Conservation (phyloP, 1,140 invertebrate species). For the Drosophila ercepeae region DNA sequence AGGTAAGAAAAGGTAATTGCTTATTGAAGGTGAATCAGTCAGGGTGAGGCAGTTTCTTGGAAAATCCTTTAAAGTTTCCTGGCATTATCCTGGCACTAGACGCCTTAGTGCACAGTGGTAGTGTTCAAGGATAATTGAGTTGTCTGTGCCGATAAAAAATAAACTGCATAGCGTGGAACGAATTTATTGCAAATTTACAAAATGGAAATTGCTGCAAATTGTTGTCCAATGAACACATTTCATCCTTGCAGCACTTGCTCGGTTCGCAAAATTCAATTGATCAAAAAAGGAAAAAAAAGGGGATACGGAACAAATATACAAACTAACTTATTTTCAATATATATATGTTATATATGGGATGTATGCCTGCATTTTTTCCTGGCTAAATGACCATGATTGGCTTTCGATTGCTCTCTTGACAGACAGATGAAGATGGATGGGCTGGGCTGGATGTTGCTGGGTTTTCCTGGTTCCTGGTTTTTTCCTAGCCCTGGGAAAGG, state of each 20-base stretch:
- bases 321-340: not conserved
- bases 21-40: no score
- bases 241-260: slow-evolving; percentile 23
- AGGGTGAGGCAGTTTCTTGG: not conserved
- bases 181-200: slow-evolving; percentile 65
- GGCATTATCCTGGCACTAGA: no score
- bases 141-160: slow-evolving; percentile 57
- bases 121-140: slow-evolving; percentile 45
- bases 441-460: not conserved
- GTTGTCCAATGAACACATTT: slow-evolving; percentile 42
- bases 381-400: slow-evolving; percentile 55
- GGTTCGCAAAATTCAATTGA: slow-evolving; percentile 60
- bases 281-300: slow-evolving; percentile 32
- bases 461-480: not conserved
- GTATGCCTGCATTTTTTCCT: slow-evolving; percentile 25
- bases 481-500: not conserved
- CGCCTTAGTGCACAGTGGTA: no score
- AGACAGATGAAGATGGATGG: slow-evolving; percentile 43
- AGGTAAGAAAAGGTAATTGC: no score
- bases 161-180: slow-evolving; percentile 41
- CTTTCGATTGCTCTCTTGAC: slow-evolving; percentile 42
- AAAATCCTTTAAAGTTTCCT: not conserved
- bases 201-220: slow-evolving; percentile 55
- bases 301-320: not conserved
- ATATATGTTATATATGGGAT: not conserved